Evolutionary conservation across 2,113 vertebrate species (phyloP), one percentile per base, ranked within the genome.

Genomic region (Rutilus rutilus): DNA sequence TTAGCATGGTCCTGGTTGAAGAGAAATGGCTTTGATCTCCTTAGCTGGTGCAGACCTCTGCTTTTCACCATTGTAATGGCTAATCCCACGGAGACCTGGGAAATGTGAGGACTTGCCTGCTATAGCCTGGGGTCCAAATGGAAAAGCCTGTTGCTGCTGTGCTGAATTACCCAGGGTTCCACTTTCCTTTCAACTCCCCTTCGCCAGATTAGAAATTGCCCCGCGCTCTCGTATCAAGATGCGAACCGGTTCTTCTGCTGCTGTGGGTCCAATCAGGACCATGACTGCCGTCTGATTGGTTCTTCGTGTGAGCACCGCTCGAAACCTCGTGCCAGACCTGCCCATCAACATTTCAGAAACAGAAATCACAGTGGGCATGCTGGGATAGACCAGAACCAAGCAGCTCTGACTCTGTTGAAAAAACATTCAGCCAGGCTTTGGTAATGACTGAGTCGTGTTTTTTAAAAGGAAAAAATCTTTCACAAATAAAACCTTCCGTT

Each of bases 21-120:
- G 47, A 36, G 60, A 47, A 39, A 23, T 33, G 19, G 71, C 86
- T 86, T 89, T 88, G 84, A 89, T 88, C 86, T 86, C 65, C 39
- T 77, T 23, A 19, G 82, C 79, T 39, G 50, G 67, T 80, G 59
- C 25, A 78, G 73, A 30, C 62, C 74, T 74, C 45, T 60, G 42
- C 54, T 62, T 64, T 85, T 83, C 75, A 54, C 83, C 17, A 17
- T 14, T 67, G 54, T 81, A n/a, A 64, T 36, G 45, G 19, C 64
- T 60, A 83, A 27, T 75, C 33, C 79, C 62, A 71, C 6, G 36
- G 77, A 79, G 86, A 87, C 83, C 83, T 42, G 30, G 60, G 10
- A 87, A 45, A 59, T 62, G 59, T 23, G 30, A 45, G 57, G 76
- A 83, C 71, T 73, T 27, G 69, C 52, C 54, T 42, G 62, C 36